Conservation (phyloP, 2,797 vertebrate species). For the Poecilia wingei region DNA sequence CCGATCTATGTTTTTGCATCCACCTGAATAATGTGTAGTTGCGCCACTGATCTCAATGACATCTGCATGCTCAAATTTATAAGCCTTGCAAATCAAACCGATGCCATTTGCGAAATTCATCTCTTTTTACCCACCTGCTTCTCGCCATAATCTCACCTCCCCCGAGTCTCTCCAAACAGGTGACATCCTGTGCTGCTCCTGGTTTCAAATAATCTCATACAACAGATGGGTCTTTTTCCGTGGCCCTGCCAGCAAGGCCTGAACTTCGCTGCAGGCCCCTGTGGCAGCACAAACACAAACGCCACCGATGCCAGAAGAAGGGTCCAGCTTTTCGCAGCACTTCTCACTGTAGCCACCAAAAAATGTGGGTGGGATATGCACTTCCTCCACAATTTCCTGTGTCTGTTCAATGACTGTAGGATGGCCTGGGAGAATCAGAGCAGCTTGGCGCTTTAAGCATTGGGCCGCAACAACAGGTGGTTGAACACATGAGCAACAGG, state of each 20-base stretch:
- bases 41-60: neutral
- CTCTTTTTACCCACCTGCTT: constrained; percentile 4
- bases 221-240: constrained; percentile 77
- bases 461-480: constrained; percentile 18
- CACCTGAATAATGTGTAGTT: no score
- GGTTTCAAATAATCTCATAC: constrained; percentile 75
- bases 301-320: constrained; percentile 53
- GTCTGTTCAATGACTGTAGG: constrained; percentile 5
- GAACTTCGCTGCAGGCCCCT: constrained; percentile 56
- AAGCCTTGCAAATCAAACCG: constrained; percentile 8
- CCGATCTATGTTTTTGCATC: no score
- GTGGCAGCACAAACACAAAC: constrained; percentile 60
- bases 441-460: neutral
- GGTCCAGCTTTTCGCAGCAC: constrained; percentile 59
- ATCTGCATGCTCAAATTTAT: constrained; percentile 19
- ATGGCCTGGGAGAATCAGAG: constrained; percentile 8
- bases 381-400: constrained; percentile 27
- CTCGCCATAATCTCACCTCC: constrained; percentile 57
- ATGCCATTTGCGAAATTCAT: constrained; percentile 40
- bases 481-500: neutral
- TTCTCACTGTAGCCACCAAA: constrained; percentile 28
- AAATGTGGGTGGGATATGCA: constrained; percentile 22
- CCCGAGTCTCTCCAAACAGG: constrained; percentile 69
- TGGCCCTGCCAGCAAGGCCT: constrained; percentile 62
- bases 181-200: constrained; percentile 72